Percentiles rank a stretch among this genome's conserved stretches.
phyloP scores from a whole-genome alignment of 1,140 invertebrate species.

The Temnothorax curvispinosus region DNA sequence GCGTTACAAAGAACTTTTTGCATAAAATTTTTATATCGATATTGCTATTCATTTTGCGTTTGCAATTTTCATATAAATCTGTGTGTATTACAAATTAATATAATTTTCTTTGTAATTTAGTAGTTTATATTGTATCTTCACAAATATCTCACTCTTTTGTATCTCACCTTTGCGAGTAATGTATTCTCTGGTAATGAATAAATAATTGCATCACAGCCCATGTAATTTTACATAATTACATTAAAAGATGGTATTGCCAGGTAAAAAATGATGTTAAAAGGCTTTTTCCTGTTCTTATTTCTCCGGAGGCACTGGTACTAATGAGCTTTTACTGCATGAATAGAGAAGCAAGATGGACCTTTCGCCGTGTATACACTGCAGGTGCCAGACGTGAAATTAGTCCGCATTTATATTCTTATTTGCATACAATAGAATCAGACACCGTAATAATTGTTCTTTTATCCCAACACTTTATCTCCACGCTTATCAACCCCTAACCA shows the following conservation, averaged over 20 bases:
- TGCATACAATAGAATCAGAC: constrained; percentile 74
- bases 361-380: constrained; percentile 54
- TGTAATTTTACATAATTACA: constrained; percentile 59
- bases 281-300: constrained; percentile 69
- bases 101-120: constrained; percentile 34
- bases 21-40: background rate
- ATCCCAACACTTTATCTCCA: constrained; percentile 64
- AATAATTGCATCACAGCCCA: constrained; percentile 52
- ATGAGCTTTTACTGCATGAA: constrained; percentile 75
- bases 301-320: constrained; percentile 59
- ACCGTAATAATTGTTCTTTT: constrained; percentile 75
- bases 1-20: background rate
- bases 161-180: constrained; percentile 48
- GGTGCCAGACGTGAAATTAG: constrained; percentile 73
- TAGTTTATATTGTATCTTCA: background rate
- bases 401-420: constrained; percentile 75
- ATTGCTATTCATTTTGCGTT: background rate
- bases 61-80: background rate
- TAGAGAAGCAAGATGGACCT: constrained; percentile 69
- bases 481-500: constrained; percentile 29
- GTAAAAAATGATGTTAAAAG: constrained; percentile 63
- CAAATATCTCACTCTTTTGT: constrained; percentile 18
- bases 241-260: constrained; percentile 62
- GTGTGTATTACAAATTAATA: constrained; percentile 52
- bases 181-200: constrained; percentile 65